Percentiles rank a stretch among this genome's conserved stretches.
Conservation (phyloP, 1,140 invertebrate genomes). For the Pomacea maculata region DNA sequence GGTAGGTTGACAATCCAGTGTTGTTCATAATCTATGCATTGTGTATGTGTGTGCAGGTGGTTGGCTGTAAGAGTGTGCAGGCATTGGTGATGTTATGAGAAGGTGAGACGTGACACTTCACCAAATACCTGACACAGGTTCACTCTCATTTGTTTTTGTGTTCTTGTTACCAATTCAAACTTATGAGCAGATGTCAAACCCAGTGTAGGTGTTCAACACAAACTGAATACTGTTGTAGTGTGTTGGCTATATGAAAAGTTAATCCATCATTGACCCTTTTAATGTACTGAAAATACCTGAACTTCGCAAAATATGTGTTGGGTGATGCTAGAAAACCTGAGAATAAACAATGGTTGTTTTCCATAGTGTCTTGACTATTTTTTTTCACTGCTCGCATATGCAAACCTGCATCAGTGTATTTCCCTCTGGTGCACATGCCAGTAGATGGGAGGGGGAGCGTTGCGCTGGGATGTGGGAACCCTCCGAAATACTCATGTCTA, state of each 20-base stretch:
- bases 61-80: background rate
- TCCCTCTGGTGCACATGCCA: too few species aligned
- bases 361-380: background rate
- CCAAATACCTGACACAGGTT: too few species aligned
- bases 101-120: too few species aligned
- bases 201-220: background rate
- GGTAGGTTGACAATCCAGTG: background rate
- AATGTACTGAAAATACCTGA: background rate
- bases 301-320: background rate
- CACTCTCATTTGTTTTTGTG: background rate
- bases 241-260: background rate
- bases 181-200: background rate
- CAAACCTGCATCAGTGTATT: too few species aligned
- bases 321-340: background rate
- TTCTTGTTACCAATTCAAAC: background rate
- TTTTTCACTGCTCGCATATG: too few species aligned
- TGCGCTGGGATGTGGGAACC: too few species aligned
- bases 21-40: background rate
- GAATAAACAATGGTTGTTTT: background rate
- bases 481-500: too few species aligned
- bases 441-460: too few species aligned
- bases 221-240: background rate
- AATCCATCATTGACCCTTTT: background rate
- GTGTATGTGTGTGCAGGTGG: slow-evolving; percentile 6
- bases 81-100: background rate